Conservation (phyloP, 2,888 invertebrate species). For the Hypercompe scribonia region DNA sequence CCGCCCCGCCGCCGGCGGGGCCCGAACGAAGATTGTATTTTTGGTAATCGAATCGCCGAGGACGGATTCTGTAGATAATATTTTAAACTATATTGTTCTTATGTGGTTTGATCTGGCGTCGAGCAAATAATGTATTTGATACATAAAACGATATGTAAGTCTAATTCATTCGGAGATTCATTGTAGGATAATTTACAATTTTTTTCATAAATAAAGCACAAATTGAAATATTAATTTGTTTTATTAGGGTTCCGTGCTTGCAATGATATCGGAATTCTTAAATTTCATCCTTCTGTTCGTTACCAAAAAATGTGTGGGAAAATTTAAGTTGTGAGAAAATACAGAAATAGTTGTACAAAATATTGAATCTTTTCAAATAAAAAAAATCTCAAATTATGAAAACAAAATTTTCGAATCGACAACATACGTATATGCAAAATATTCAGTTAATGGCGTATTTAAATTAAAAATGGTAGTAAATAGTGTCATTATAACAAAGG, state of each 20-base stretch:
- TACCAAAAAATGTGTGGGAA: too few species aligned
- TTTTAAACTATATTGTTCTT: slow-evolving; percentile 86
- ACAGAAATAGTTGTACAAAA: too few species aligned
- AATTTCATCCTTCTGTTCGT: neutral
- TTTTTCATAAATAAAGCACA: slow-evolving; percentile 90
- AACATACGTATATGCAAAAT: too few species aligned
- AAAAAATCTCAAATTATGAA: too few species aligned
- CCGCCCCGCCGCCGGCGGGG: slow-evolving; percentile 41
- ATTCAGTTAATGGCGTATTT: too few species aligned
- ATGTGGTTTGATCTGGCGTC: slow-evolving; percentile 86
- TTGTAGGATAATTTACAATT: slow-evolving; percentile 89
- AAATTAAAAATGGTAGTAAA: too few species aligned
- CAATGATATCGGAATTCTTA: neutral
- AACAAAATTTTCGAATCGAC: too few species aligned
- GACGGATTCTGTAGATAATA: slow-evolving; percentile 86
- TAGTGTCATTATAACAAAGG: too few species aligned
- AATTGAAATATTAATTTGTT: slow-evolving; percentile 82
- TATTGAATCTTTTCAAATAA: too few species aligned
- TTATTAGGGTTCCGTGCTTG: slow-evolving; percentile 56
- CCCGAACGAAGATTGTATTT: slow-evolving; percentile 81
- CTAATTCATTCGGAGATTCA: slow-evolving; percentile 88
- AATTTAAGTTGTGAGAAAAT: too few species aligned
- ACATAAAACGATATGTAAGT: slow-evolving; percentile 87
- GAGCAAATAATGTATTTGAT: slow-evolving; percentile 86
- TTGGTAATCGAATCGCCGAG: slow-evolving; percentile 85